Percentiles rank a stretch among this genome's conserved stretches.
These are phyloP conservation scores for Resseliella maxima DNA, from an alignment of 2,888 invertebrate genomes.

Conservation along the genomic window DNA sequence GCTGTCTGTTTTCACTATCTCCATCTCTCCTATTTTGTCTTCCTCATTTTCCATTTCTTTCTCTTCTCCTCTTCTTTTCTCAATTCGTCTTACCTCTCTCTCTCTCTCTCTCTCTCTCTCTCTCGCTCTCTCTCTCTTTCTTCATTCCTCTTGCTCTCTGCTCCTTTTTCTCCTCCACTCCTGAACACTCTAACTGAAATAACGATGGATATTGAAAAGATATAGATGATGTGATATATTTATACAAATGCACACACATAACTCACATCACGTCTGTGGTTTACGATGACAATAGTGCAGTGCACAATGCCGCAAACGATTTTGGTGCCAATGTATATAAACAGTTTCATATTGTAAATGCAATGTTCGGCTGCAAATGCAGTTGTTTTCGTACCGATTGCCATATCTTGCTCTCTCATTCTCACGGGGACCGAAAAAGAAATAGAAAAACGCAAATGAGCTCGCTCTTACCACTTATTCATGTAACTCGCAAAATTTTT, in stretches of 20 bases:
- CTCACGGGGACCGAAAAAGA: not conserved
- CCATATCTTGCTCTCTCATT: no score
- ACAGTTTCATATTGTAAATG: not conserved
- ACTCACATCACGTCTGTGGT: conserved; percentile 27
- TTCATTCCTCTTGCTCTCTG: not conserved
- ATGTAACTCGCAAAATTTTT: not conserved
- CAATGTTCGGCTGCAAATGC: not conserved
- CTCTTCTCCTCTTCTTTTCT: no score
- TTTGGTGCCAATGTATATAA: not conserved
- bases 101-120: not conserved
- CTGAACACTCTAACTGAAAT: not conserved
- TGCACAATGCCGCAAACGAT: not conserved
- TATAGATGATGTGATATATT: not conserved
- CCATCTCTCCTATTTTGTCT: not conserved
- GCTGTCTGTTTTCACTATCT: no score
- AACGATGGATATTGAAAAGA: not conserved
- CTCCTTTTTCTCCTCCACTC: not conserved
- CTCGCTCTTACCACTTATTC: not conserved
- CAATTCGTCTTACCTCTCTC: no score
- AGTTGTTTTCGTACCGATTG: no score
- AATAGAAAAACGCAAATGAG: not conserved
- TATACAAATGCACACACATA: not conserved
- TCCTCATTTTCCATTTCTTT: no score
- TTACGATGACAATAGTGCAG: not conserved
- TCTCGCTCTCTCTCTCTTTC: not conserved